phyloP scores from a whole-genome alignment of 1,140 invertebrate species.

The Drosophila equinoxialis region DNA sequence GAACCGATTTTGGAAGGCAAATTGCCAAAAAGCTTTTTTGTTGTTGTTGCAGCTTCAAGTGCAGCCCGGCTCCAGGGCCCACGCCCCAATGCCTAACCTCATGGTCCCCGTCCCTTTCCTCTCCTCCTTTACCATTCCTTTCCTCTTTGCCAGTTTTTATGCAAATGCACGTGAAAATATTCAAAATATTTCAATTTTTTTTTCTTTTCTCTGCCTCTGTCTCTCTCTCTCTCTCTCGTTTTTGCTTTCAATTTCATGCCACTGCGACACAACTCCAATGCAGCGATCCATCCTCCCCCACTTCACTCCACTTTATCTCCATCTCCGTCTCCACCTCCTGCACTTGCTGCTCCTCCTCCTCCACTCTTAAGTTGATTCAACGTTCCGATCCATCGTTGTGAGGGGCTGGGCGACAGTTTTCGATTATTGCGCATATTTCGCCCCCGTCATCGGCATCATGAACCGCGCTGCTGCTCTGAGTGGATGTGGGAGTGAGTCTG shows the following conservation, averaged over 20 bases:
- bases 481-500: slow-evolving; percentile 26
- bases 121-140: neutral
- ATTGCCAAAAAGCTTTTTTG: slow-evolving; percentile 78
- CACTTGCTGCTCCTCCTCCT: too few species aligned
- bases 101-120: neutral
- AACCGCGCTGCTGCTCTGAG: slow-evolving; percentile 23
- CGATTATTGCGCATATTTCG: slow-evolving; percentile 77
- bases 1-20: slow-evolving; percentile 59
- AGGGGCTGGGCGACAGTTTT: slow-evolving; percentile 69
- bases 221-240: slow-evolving; percentile 17
- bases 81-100: slow-evolving; percentile 33
- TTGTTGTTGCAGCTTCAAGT: slow-evolving; percentile 56
- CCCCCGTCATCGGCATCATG: slow-evolving; percentile 35
- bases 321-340: neutral
- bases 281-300: neutral
- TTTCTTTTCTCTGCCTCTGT: slow-evolving; percentile 27
- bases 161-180: slow-evolving; percentile 81
- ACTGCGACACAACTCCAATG: neutral
- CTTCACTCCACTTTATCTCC: slow-evolving; percentile 6
- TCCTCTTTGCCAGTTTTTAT: slow-evolving; percentile 42
- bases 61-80: slow-evolving; percentile 54
- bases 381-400: slow-evolving; percentile 30
- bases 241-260: slow-evolving; percentile 11
- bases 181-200: slow-evolving; percentile 72
- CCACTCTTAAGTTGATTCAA: neutral